Evolutionary conservation across 2,888 invertebrate species (phyloP), one percentile per base, ranked within the genome.

Genomic region (Macrophya alboannulata): DNA sequence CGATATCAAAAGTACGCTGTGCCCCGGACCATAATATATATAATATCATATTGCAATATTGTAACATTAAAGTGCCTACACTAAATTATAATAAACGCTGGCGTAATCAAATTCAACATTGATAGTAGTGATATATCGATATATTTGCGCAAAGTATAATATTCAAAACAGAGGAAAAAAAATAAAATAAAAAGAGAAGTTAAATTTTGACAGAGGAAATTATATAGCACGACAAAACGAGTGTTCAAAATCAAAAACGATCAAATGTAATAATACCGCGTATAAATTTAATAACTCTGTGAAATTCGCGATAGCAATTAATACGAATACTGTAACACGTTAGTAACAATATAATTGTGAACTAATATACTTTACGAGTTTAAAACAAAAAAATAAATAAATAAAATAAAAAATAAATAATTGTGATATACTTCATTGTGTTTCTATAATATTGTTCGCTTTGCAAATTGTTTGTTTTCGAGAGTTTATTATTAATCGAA

Each of bases 41-140:
- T 77, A 81, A 59, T 81, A 87, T 89, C 90, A 86, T 62, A 62
- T 87, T 87, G 86, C 89, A 90, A 90, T 91, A 90, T 90, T 90
- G 89, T 88, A 88, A 89, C 87, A 90, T 88, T 89, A 88, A 88
- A 92, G 92, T 92, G 92, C 92, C 92, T 92, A 91, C 92, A 90
- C 89, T 89, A 92, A 91, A 91, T 88, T 87, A 88, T 86, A 86
- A 88, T 86, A 86, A 85, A 86, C 85, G 77, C 85, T 83, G 68
- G 48, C 21, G 65, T 68, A 83, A 83, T 83, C 48, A 83, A 65
- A 48, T 48, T 83, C 68, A 71, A 83, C 31, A 81, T 40, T 43
- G 51, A 62, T 21, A 25, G 15, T 37, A 21, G 48, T 37, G 62
- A 81, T 81, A 74, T 77, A 37, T 37, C 25, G 81, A 62, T 81